Base-by-base conservation (phyloP, 2,113 vertebrate species). In the Passer montanus region DNA sequence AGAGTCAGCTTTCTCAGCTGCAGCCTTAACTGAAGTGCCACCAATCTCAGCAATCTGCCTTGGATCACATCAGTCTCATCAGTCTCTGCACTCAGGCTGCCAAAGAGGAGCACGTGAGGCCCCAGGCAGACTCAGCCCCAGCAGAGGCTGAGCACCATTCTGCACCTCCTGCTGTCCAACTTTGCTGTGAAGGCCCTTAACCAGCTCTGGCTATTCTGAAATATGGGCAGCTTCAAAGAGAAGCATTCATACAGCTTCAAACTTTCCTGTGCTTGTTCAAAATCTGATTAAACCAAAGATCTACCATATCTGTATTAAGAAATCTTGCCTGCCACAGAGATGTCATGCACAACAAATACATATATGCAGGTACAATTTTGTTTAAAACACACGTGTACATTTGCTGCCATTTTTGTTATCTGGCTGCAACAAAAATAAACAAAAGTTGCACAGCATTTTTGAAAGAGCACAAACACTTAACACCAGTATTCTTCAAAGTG, bases 161-260 rank as follows among this genome's bases (percentile, higher is more conserved):
- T 74, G 73, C 12, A 27, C 28, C 64, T 81, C 0, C 0, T 7
- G 41, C 60, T 80, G 11, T 5, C 69, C 60, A 10, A n/a, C 2
- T 28, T 3, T 63, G 13, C 88, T 59, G 23, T 5, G 43, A 7
- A 35, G 68, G 16, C 52, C 13, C 39, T 17, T 9, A 7, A 28
- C 39, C 43, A 37, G 53, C 47, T 7, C 47, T 37, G 70, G 30
- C 33, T 47, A 2, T 4, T 39, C 67, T 41, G 58, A 68, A 56
- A 85, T 0, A 72, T 0, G 3, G 62, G 55, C 43, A 82, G 11
- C 44, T 64, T 68, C 46, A 15, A 59, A 63, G 10, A 31, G 44
- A 69, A 46, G 33, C 39, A 13, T 56, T 75, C 49, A 15, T 13
- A 15, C 8, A 41, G 30, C 74, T 68, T 68, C 49, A 59, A 11